Base-by-base conservation (phyloP, 1,140 invertebrate genomes). In the Holotrichia oblita region DNA sequence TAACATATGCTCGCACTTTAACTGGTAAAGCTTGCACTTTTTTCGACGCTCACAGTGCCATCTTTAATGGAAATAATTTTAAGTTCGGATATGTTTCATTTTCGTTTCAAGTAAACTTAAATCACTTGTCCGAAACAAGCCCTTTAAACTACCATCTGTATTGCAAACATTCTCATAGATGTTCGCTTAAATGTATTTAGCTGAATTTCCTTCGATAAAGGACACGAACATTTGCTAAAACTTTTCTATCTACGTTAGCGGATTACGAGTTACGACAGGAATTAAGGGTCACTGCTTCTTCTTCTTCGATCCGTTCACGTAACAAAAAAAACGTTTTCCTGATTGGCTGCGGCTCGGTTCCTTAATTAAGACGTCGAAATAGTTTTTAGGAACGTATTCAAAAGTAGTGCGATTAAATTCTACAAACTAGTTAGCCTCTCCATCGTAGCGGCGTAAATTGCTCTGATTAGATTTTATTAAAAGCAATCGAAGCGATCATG, bases 231-330 rank as follows among this genome's bases (percentile, higher is more conserved):
- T 69, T 69, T 22, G 24, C 61, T 27, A 69, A 69, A 69, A 69
- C 61, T 69, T 69, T 69, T 69, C 61, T 34, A 69, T 69, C 61
- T 69, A 69, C 61, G 61, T 27, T 69, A 69, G 61, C 61, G 61
- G 61, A 69, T 69, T 69, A 69, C 20, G 8, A 22, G 9, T 10
- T 2, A 34, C 61, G 61, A 69, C 61, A 12, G 22, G 61, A 27
- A 69, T 27, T 69, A 69, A 69, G 61, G 20, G 24, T 27, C 61
- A 34, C 17, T 34, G 8, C 27, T 12, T 69, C 24, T 34, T 69
- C 27, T 12, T 69, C 24, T 34, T 69, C 61, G 61, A 69, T 69
- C 61, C 22, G 61, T 69, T 69, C 61, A 27, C 27, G 22, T 22
- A 10, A 69, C 61, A 69, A 69, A 27, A 69, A 69, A 22, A 24